phyloP scores from a whole-genome alignment of 2,797 vertebrate species.

The Tympanoctomys barrerae region DNA sequence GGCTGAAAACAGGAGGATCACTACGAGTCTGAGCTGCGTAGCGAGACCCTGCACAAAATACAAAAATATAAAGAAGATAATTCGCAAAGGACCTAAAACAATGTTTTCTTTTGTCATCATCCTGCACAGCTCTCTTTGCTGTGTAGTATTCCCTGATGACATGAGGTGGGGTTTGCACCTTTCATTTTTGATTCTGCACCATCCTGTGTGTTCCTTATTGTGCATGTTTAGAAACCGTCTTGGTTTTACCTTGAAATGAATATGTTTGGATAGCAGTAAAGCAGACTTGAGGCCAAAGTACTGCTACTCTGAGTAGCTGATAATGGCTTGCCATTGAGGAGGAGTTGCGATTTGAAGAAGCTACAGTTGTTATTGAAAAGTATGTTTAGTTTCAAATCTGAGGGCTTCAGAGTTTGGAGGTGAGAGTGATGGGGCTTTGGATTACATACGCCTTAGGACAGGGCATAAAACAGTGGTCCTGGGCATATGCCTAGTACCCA shows the following conservation, averaged over 20 bases:
- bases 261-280: neutral
- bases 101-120: neutral
- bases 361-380: neutral
- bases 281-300: neutral
- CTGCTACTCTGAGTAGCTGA: conserved; percentile 24
- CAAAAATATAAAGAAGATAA: neutral
- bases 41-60: too few relatives aligned
- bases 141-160: neutral
- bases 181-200: neutral
- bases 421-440: neutral
- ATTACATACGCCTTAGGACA: neutral
- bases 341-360: neutral
- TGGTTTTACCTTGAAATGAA: conserved; percentile 13
- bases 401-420: neutral
- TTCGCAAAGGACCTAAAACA: neutral
- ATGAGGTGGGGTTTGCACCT: neutral
- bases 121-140: neutral
- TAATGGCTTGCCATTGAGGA: neutral
- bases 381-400: neutral
- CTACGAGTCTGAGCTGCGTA: too few relatives aligned
- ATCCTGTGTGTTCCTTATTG: neutral
- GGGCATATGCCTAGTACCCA: neutral
- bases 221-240: neutral
- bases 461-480: neutral
- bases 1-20: too few relatives aligned